Conservation (phyloP, 1,140 invertebrate species). For the Phenacoccus solenopsis region DNA sequence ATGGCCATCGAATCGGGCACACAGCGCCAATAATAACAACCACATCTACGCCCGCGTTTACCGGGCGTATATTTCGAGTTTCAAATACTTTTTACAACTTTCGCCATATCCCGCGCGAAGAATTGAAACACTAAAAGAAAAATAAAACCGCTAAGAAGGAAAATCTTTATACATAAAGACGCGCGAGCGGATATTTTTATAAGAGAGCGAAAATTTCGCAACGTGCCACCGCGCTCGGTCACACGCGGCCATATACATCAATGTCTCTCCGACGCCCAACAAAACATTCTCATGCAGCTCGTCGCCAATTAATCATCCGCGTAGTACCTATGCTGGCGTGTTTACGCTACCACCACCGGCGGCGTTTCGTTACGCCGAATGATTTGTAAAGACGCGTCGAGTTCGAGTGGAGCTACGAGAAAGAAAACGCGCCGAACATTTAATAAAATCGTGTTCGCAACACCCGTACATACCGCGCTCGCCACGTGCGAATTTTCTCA, state of each 20-base stretch:
- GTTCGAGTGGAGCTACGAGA: not conserved
- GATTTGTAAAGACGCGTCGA: not conserved
- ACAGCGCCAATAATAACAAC: too few species aligned
- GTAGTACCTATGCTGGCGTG: too few species aligned
- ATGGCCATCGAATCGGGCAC: too few species aligned
- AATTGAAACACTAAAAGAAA: not conserved
- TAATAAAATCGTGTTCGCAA: not conserved
- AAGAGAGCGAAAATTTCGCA: not conserved
- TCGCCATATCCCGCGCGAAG: too few species aligned
- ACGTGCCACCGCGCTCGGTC: not conserved
- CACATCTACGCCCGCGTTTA: too few species aligned
- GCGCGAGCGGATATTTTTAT: not conserved
- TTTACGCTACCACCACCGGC: too few species aligned
- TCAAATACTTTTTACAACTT: too few species aligned
- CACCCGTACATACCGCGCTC: not conserved
- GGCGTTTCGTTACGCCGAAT: not conserved
- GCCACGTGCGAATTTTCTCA: not conserved
- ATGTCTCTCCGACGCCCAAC: not conserved
- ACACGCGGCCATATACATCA: not conserved
- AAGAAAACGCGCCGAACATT: not conserved
- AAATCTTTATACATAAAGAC: slow-evolving; percentile 2
- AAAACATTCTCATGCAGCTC: not conserved
- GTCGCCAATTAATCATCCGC: not conserved
- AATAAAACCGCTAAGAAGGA: not conserved
- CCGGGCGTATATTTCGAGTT: too few species aligned